Base-by-base conservation (phyloP, 1,140 invertebrate species). In the Tetranychus urticae region DNA sequence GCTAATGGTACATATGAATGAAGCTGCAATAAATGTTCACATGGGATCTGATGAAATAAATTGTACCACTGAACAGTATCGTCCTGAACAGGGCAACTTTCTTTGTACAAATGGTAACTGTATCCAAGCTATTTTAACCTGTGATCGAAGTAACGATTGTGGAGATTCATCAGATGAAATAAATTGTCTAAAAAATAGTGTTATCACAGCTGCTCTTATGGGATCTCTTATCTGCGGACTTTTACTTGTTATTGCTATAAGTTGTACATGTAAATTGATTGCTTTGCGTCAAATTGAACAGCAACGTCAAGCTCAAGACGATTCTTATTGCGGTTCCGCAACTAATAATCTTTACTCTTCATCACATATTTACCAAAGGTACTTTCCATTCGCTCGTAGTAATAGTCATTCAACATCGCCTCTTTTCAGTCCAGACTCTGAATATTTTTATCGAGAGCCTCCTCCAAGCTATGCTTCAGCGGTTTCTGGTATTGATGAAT, bases 121-220 rank as follows among this genome's bases (percentile, higher is more conserved):
- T 67, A 73, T 77, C n/a, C 70, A 68, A 61, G 68, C 74, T 59
- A 68, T 64, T 4, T 75, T 72, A 71, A 63, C 64, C 5, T 77
- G 75, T 69, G 73, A 77, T 66, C 65, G 67, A 31, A 68, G 68
- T 10, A 66, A 72, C 62, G 74, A 76, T 62, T 77, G 75, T 67
- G 70, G 67, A 14, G 75, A 75, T 63, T 65, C 64, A 58, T 72
- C 69, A 58, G 75, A 77, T 69, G 75, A 76, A 67, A 48, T 62
- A 2, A 68, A 69, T 56, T 76, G 75, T 60, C 60, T 66, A 3
- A 69, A 71, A 14, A 69, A 71, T 14, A 68, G 71, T 45, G 71
- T 78, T 5, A 73, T 77, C 3, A 72, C 76, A n/a, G 74, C 74
- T 34, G 75, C 76, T 13, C 73, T 78, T 3, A 72, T 76, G 66